Evolutionary conservation across 2,113 vertebrate species (phyloP).

Genomic region (Clarias macrocephalus): DNA sequence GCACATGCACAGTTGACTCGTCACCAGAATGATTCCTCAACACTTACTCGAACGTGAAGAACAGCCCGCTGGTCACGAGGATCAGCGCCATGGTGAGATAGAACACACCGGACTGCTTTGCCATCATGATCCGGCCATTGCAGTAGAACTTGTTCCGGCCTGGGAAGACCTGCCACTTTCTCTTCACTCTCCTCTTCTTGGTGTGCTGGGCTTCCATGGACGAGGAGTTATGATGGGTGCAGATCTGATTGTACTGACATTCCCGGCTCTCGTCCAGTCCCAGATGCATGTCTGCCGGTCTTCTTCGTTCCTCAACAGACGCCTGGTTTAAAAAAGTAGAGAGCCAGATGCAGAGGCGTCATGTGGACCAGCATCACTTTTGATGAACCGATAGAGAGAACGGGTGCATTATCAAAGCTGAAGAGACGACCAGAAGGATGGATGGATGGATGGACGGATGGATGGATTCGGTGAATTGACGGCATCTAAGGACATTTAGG

Average conservation of each 20-base stretch:
- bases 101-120: conserved; percentile 96
- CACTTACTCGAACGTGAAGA: conserved; percentile 99
- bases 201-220: conserved; percentile 92
- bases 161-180: conserved; percentile 96
- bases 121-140: conserved; percentile 98
- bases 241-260: conserved; percentile 97
- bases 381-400: conserved; percentile 5
- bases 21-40: not conserved
- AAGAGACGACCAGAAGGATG: not conserved
- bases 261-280: conserved; percentile 93
- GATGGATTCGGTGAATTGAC: not conserved
- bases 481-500: not conserved
- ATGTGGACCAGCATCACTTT: conserved; percentile 5
- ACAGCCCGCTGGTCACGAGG: conserved; percentile 95
- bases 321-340: not conserved
- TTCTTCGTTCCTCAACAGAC: conserved; percentile 11
- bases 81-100: conserved; percentile 96
- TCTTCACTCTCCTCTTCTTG: conserved; percentile 84
- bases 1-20: not conserved
- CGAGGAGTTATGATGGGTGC: conserved; percentile 92
- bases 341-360: conserved; percentile 9
- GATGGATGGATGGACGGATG: no score
- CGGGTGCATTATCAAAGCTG: not conserved
- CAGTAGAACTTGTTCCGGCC: conserved; percentile 98
- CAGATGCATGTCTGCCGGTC: conserved; percentile 81